phyloP scores from a whole-genome alignment of 2,113 vertebrate species.

The Erythrocercus mccallii region DNA sequence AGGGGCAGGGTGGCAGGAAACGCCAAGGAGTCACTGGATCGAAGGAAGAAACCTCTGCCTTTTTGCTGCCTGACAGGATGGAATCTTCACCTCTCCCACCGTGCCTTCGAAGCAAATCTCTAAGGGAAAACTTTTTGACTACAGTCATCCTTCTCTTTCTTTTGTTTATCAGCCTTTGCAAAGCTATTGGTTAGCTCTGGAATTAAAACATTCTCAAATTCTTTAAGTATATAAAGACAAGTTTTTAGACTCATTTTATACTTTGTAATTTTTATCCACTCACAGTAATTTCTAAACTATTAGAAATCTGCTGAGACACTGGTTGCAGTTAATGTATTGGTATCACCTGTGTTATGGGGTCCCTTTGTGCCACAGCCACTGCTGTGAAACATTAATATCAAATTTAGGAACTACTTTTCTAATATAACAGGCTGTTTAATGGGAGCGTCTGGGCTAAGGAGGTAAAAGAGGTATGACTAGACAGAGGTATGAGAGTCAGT shows the following conservation, averaged over 20 bases:
- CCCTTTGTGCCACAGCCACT: not conserved
- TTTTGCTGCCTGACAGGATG: not conserved
- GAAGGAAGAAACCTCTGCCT: not conserved
- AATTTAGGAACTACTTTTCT: not conserved
- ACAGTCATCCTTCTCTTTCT: not conserved
- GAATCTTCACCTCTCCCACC: not conserved
- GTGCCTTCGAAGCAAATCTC: not conserved
- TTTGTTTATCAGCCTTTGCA: not conserved
- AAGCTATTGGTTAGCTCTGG: not conserved
- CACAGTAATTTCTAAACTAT: not conserved
- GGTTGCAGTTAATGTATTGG: not conserved
- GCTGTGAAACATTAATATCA: not conserved
- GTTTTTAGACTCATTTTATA: not conserved
- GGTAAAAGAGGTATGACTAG: not conserved
- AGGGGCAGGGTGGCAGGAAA: not conserved
- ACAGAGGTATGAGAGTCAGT: not conserved
- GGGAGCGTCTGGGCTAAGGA: not conserved
- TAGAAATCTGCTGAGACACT: not conserved
- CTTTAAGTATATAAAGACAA: not conserved
- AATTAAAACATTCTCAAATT: not conserved
- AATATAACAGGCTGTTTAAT: not conserved
- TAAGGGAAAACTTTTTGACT: not conserved
- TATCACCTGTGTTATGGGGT: not conserved
- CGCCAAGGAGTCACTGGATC: not conserved
- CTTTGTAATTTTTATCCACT: not conserved